phyloP scores from a whole-genome alignment of 30 jellyfish, hydroid and myxozoan species.

The Turritopsis rubra region DNA sequence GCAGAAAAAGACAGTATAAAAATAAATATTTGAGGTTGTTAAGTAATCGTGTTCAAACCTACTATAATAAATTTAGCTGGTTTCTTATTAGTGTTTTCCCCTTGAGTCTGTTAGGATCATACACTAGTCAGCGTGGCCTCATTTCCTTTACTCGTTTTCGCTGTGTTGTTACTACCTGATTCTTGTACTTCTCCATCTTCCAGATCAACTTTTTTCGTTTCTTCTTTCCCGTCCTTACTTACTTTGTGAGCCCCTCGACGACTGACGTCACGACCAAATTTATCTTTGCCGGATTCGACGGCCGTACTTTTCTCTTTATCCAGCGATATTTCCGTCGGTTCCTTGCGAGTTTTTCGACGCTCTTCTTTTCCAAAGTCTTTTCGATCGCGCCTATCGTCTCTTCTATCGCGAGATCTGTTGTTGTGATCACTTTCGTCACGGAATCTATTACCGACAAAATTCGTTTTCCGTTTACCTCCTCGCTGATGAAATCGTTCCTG shows the following conservation, averaged over 20 bases:
- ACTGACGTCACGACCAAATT: neutral
- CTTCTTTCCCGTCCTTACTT: neutral
- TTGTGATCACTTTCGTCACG: neutral
- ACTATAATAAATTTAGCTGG: neutral
- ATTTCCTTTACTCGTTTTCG: neutral
- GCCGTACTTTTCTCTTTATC: neutral
- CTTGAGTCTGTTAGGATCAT: neutral
- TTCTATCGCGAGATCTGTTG: neutral
- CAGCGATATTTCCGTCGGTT: neutral
- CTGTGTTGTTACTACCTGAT: neutral
- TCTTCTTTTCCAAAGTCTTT: neutral
- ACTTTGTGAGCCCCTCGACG: neutral
- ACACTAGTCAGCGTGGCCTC: too few relatives aligned
- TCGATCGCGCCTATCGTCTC: neutral
- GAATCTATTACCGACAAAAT: neutral
- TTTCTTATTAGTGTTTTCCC: neutral
- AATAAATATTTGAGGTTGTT: neutral
- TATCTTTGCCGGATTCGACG: neutral
- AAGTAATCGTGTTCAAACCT: neutral
- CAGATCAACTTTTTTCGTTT: neutral
- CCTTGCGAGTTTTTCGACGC: neutral
- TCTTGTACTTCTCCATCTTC: slow-evolving; percentile 6
- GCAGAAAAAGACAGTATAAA: too few relatives aligned
- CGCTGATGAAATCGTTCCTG: neutral
- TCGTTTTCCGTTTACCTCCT: neutral